These are phyloP conservation scores for Lucinisca nassula DNA, from an alignment of 2,888 invertebrate species.

Conservation along the genomic window DNA sequence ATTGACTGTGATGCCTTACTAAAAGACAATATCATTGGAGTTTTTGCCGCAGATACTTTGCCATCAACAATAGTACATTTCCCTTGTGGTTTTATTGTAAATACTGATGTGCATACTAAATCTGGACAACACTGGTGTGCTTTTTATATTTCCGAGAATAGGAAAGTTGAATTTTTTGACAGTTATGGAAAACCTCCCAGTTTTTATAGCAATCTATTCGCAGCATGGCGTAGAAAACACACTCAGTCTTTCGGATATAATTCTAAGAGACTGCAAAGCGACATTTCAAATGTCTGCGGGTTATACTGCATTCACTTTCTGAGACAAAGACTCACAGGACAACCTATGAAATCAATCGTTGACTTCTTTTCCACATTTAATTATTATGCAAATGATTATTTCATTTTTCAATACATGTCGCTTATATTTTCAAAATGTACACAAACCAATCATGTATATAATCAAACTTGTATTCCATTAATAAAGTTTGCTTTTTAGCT, in stretches of 20 bases:
- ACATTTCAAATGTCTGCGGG: not conserved
- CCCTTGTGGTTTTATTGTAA: slow-evolving; percentile 30
- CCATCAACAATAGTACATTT: not conserved
- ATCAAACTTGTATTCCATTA: no score
- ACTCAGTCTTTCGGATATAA: not conserved
- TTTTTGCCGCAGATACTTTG: slow-evolving; percentile 41
- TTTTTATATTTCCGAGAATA: not conserved
- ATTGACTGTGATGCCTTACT: slow-evolving; percentile 19
- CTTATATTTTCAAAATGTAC: slow-evolving; percentile 8
- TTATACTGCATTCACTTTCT: not conserved
- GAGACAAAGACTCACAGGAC: not conserved
- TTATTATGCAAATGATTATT: slow-evolving; percentile 11
- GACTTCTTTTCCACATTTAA: not conserved
- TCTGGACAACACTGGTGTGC: slow-evolving; percentile 23
- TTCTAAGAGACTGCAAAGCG: not conserved
- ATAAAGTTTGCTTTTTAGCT: no score
- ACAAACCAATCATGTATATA: not conserved
- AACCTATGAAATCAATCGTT: not conserved
- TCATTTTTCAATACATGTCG: not conserved
- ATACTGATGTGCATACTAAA: slow-evolving; percentile 22
- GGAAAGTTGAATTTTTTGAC: not conserved
- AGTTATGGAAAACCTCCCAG: not conserved
- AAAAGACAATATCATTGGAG: slow-evolving; percentile 3
- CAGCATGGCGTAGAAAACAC: not conserved
- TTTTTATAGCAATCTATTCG: not conserved